Evolutionary conservation across 1,140 invertebrate genomes (phyloP).

Genomic region (Pomacea maculata): DNA sequence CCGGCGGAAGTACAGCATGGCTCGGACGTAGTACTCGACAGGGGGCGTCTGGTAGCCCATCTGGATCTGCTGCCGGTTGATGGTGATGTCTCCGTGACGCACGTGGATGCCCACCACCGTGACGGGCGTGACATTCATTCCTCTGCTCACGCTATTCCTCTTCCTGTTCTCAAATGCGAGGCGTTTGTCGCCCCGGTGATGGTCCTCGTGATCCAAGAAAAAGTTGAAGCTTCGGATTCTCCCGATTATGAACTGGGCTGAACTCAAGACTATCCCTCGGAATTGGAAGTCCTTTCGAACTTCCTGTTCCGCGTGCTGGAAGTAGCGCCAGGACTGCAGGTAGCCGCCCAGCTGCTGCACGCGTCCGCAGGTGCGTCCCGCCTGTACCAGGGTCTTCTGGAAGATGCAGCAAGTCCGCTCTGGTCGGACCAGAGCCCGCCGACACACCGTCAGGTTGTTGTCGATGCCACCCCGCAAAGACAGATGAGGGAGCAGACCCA

Average conservation of each 20-base stretch:
- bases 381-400: neutral
- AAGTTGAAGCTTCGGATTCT: neutral
- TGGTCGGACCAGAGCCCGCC: no score
- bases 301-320: neutral
- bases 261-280: neutral
- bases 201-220: neutral
- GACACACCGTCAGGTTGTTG: neutral
- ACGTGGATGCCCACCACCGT: conserved; percentile 41
- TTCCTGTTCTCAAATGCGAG: neutral
- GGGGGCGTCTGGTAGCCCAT: conserved; percentile 36
- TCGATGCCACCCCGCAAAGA: neutral
- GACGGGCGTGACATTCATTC: neutral
- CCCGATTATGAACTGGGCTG: neutral
- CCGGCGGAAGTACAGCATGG: conserved; percentile 29
- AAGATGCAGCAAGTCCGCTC: neutral
- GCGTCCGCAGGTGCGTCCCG: neutral
- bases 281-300: neutral
- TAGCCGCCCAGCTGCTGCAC: neutral
- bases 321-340: conserved; percentile 12
- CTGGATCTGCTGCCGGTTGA: neutral
- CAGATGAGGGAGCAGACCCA: neutral
- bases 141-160: neutral
- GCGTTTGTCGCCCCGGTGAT: neutral
- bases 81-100: conserved; percentile 35
- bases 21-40: conserved; percentile 32